phyloP scores from a whole-genome alignment of 1,140 invertebrate genomes.

The Protaetia brevitarsis region DNA sequence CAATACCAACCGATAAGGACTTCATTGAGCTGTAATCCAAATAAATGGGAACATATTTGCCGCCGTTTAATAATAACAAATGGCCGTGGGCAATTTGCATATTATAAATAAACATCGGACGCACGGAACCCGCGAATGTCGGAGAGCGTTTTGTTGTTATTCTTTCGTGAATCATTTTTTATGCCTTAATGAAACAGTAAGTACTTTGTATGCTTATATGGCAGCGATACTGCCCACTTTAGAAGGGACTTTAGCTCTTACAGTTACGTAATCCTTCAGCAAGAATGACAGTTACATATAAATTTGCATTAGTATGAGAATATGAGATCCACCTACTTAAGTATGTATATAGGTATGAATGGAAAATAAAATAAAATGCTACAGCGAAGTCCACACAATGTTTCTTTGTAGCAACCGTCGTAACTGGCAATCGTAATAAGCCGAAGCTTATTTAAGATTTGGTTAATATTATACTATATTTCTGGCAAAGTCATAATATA shows the following conservation, averaged over 20 bases:
- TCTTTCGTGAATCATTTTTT: constrained; percentile 12
- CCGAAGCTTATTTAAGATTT: too few relatives aligned
- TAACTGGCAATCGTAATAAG: too few relatives aligned
- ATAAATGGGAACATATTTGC: constrained; percentile 27
- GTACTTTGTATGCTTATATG: not conserved
- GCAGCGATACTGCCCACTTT: not conserved
- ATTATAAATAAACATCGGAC: constrained; percentile 28
- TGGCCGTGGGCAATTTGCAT: constrained; percentile 29
- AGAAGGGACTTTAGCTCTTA: not conserved
- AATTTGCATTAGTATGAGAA: constrained; percentile 16
- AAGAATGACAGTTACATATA: not conserved
- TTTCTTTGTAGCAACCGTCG: too few relatives aligned
- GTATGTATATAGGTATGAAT: too few relatives aligned
- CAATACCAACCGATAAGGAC: constrained; percentile 12
- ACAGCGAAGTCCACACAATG: too few relatives aligned
- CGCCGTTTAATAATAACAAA: constrained; percentile 26
- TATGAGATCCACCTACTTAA: too few relatives aligned
- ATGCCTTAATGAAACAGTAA: not conserved
- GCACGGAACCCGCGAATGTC: not conserved
- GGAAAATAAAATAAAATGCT: too few relatives aligned
- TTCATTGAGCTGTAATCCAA: constrained; percentile 21
- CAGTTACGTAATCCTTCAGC: not conserved
- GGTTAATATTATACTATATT: too few relatives aligned
- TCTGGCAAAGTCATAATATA: too few relatives aligned
- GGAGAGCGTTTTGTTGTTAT: not conserved